These are phyloP conservation scores for Orthosia gracilis DNA, from an alignment of 2,888 invertebrate genomes.

Conservation along the genomic window DNA sequence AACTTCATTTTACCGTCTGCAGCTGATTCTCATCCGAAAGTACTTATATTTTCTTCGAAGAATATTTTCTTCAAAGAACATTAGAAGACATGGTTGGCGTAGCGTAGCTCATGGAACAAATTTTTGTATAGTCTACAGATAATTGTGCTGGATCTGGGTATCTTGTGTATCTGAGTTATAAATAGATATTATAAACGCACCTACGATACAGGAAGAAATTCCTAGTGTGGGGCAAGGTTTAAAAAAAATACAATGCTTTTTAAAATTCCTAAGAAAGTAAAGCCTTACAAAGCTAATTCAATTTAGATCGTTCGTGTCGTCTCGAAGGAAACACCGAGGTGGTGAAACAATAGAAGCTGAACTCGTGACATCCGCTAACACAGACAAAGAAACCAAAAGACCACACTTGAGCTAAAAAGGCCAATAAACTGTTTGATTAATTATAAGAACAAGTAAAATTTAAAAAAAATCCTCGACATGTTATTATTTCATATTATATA, in stretches of 20 bases:
- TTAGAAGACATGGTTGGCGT: too few relatives aligned
- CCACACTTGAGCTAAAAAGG: slow-evolving; percentile 11
- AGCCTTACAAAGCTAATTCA: slow-evolving; percentile 6
- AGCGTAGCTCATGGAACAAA: too few relatives aligned
- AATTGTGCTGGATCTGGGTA: too few relatives aligned
- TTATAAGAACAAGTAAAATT: not conserved
- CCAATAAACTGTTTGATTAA: not conserved
- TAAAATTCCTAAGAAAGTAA: not conserved
- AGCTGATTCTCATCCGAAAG: not conserved
- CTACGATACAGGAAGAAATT: too few relatives aligned
- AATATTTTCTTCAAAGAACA: not conserved
- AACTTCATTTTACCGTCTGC: not conserved
- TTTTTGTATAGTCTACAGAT: too few relatives aligned
- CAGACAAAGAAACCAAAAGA: slow-evolving; percentile 71
- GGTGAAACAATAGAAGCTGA: slow-evolving; percentile 72
- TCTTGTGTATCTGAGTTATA: too few relatives aligned
- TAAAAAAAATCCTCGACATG: too few relatives aligned
- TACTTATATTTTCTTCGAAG: not conserved
- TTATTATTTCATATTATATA: too few relatives aligned
- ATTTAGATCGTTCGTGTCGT: slow-evolving; percentile 33
- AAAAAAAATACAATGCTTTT: not conserved
- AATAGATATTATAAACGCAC: too few relatives aligned
- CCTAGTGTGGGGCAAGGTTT: too few relatives aligned
- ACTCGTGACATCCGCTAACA: slow-evolving; percentile 75
- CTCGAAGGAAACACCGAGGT: slow-evolving; percentile 51